Evolutionary conservation across 2,888 invertebrate genomes (phyloP).

Genomic region (Brachypterus glaber): DNA sequence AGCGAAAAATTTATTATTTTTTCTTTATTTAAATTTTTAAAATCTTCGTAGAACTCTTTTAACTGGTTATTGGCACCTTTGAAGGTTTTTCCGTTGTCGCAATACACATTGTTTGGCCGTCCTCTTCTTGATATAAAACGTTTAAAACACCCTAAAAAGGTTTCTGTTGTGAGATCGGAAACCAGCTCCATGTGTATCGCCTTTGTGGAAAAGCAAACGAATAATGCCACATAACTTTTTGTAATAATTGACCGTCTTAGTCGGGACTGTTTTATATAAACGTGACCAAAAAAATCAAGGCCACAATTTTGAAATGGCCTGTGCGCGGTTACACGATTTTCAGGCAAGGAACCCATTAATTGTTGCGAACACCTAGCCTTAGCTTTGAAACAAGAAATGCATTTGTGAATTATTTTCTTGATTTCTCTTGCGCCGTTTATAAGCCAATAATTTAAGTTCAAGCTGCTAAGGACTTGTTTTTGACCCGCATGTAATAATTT

Average conservation of each 20-base stretch:
- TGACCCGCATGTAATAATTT: conserved; percentile 14
- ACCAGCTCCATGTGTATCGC: conserved; percentile 12
- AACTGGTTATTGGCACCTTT: conserved; percentile 13
- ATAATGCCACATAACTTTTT: conserved; percentile 11
- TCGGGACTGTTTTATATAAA: conserved; percentile 10
- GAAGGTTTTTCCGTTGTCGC: conserved; percentile 13
- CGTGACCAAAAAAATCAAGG: conserved; percentile 12
- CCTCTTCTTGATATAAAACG: conserved; percentile 12
- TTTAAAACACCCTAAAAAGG: conserved; percentile 12
- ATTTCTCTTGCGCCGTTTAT: conserved; percentile 14
- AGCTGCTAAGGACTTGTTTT: conserved; percentile 11
- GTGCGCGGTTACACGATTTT: conserved; percentile 8
- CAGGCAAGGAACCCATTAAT: conserved; percentile 14
- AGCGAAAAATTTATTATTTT: background rate
- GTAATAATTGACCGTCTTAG: conserved; percentile 1
- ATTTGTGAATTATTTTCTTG: conserved; percentile 14
- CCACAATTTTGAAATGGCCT: conserved; percentile 11
- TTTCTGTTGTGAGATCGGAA: conserved; percentile 14
- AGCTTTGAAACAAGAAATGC: conserved; percentile 10
- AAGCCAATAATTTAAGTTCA: conserved; percentile 14
- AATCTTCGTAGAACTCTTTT: conserved; percentile 5
- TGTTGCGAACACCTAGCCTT: conserved; percentile 10
- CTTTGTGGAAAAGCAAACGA: too few species aligned
- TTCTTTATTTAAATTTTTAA: background rate
- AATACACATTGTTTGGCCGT: conserved; percentile 9